phyloP scores from a whole-genome alignment of 2,113 vertebrate genomes.

The Perca flavescens region DNA sequence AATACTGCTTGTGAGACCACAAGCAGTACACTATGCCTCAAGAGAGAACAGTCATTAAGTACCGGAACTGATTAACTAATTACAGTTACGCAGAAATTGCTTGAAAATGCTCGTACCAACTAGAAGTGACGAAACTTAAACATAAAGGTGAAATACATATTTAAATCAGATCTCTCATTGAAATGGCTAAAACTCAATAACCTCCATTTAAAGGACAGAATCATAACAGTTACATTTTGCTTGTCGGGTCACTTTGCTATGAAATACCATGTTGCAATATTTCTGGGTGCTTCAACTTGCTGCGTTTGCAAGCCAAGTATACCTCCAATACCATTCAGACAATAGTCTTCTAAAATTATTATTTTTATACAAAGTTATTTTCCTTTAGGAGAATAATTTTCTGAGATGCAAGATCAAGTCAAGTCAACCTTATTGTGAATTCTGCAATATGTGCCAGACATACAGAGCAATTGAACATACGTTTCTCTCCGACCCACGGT shows the following conservation, averaged over 20 bases:
- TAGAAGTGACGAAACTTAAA: background rate
- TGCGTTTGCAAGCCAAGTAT: background rate
- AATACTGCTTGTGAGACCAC: too few relatives aligned
- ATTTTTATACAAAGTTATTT: background rate
- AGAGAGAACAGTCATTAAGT: background rate
- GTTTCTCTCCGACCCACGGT: too few relatives aligned
- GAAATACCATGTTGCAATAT: background rate
- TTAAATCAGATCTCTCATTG: background rate
- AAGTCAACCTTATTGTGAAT: too few relatives aligned
- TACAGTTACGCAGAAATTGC: background rate
- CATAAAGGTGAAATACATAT: background rate
- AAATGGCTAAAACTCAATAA: background rate
- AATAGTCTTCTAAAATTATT: background rate
- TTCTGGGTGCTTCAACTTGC: background rate
- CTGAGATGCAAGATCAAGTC: background rate
- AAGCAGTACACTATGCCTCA: background rate
- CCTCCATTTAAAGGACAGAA: background rate
- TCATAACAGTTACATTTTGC: background rate
- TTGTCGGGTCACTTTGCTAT: background rate
- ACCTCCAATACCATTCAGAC: background rate
- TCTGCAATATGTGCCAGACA: too few relatives aligned
- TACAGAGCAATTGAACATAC: too few relatives aligned
- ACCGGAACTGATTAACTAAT: background rate
- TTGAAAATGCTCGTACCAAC: too few relatives aligned
- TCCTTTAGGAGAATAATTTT: background rate